Base-by-base conservation (phyloP, 2,113 vertebrate genomes). In the Strix uralensis region DNA sequence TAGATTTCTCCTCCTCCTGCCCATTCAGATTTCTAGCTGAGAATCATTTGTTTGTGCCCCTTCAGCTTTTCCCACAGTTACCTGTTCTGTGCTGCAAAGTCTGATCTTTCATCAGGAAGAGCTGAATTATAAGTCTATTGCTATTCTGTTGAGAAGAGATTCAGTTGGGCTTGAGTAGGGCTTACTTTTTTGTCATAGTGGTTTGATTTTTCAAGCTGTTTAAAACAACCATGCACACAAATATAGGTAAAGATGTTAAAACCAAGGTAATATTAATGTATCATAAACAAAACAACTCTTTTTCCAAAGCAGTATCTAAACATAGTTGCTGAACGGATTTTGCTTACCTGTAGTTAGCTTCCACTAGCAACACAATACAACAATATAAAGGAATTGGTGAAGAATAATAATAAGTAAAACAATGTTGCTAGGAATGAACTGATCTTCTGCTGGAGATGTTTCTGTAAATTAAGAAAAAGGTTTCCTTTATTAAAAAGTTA, bases 31-130 rank as follows among this genome's bases (percentile, higher is more conserved):
- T 46, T 47, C 30, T 73, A 71, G 26, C 46, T 78, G 66, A 72
- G 67, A 87, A 88, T 89, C 13, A 57, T 61, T 67, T 93, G 13
- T 79, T 80, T 95, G 92, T 87, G 27, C 71, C 40, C 11, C 12
- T 58, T 75, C 40, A 32, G 58, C 51, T 95, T 96, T 97, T 96
- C 96, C 91, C 94, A 93, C 47, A 92, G 86, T 72, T 81, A 26
- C 46, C 26, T 82, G 10, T 69, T 92, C 30, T 72, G 2, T 91
- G 40, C 40, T 44, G 52, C 66, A 51, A 32, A 79, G 18, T 51
- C 70, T 19, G n/a, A 42, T 86, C 94, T 97, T 89, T 97, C 90
- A 92, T 72, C 78, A 90, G 59, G 38, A 77, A 74, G 69, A 96
- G 47, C 51, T 82, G 29, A 82, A 52, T 94, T 91, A 49, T 11